Conservation (phyloP, 2,113 vertebrate species). For the Prunella himalayana region DNA sequence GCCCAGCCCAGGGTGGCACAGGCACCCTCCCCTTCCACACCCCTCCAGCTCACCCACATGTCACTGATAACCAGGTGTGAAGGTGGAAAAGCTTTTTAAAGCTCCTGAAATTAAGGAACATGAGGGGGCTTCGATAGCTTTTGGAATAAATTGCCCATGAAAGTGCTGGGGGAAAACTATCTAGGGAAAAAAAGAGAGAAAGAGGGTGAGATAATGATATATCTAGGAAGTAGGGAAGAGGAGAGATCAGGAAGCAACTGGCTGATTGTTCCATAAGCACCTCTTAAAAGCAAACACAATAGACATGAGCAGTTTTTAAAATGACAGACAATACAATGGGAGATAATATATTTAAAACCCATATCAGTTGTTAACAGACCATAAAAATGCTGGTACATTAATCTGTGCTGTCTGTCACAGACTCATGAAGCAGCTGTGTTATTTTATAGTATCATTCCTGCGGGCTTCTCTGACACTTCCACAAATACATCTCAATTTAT, state of each 20-base stretch:
- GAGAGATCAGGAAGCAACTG: conserved; percentile 3
- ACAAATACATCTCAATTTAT: conserved; percentile 78
- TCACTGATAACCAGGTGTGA: background rate
- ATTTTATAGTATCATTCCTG: conserved; percentile 70
- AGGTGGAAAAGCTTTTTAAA: background rate
- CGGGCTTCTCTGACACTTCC: conserved; percentile 61
- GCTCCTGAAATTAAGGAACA: conserved; percentile 6
- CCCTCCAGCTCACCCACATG: background rate
- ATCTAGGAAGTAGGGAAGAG: conserved; percentile 7
- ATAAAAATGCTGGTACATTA: conserved; percentile 75
- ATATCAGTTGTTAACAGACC: conserved; percentile 80
- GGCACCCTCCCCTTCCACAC: background rate
- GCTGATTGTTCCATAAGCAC: conserved; percentile 63
- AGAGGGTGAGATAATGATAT: background rate
- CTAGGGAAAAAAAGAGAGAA: background rate
- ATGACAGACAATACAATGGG: conserved; percentile 74
- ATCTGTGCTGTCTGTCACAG: conserved; percentile 75
- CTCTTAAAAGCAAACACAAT: conserved; percentile 72
- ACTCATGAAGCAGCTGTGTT: conserved; percentile 66
- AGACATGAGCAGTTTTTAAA: conserved; percentile 70
- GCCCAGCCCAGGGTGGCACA: background rate
- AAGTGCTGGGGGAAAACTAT: conserved; percentile 46
- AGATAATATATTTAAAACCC: conserved; percentile 82
- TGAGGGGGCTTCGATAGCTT: conserved; percentile 3
- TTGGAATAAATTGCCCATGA: conserved; percentile 64